Base-by-base conservation (phyloP, 2,113 vertebrate genomes). In the Forbesichthys papilliferus region DNA sequence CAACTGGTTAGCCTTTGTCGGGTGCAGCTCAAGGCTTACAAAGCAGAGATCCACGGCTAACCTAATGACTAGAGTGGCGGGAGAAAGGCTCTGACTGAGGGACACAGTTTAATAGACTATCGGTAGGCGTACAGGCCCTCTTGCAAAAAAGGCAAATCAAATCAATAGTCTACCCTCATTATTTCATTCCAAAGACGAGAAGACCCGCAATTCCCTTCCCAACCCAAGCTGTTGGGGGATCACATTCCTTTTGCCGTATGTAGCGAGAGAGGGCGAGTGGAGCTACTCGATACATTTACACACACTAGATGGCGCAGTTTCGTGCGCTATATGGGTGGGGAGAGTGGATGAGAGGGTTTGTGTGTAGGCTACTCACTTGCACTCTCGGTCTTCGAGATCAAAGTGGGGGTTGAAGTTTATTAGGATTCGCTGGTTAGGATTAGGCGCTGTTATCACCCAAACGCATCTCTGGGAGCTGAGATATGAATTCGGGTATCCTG, bases 351-450 rank as follows among this genome's bases (percentile, higher is more conserved):
- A 13, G 12, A 18, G 61, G 47, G n/a, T 18, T 46, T 64, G 3
- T 3, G 8, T 1, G 9, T 7, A 13, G 11, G 55, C 2, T 27
- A 95, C 98, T 95, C 89, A 99, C 98, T 98, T 98, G 97, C 98
- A 99, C 76, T 99, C 97, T 83, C 96, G 91, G 86, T 98, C 96
- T 88, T 99, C 98, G 88, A 99, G 93, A 86, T 99, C 98, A 76
- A 99, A 99, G 91, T 99, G 98, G 18, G 98, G 98, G 84, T 99
- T 99, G 93, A 99, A 98, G 94, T 99, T 99, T 92, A 99, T 98
- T 92, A 98, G 93, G 87, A 99, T 98, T 87, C 95, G 86, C 94
- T 98, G 98, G 88, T 96, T 94, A 3, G 93, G 93, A 53, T 95
- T 94, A 0, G 96, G 96, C 14, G 97, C 95, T 36, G 96, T 94